A percentile compares a stretch with the other conserved stretches of the same genome.
Evolutionary conservation across 2,888 invertebrate species (phyloP).

Genomic region (Erannis defoliaria): DNA sequence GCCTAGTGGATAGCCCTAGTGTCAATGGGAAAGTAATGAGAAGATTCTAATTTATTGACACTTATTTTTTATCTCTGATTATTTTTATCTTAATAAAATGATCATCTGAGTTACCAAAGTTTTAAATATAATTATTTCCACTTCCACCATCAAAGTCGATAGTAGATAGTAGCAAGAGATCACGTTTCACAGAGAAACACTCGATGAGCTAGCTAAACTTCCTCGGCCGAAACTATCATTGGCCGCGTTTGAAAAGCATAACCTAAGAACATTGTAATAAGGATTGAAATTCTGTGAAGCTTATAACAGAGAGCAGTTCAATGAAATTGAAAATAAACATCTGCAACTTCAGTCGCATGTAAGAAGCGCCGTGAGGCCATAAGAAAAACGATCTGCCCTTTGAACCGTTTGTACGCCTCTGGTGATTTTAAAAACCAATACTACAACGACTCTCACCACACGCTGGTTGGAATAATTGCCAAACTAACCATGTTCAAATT

Average conservation of each 20-base stretch:
- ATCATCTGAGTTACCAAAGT: not conserved
- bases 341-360: slow-evolving; percentile 12
- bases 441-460: too few species aligned
- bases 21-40: too few species aligned
- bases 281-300: slow-evolving; percentile 6
- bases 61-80: too few species aligned
- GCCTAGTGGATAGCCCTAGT: too few species aligned
- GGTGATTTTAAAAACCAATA: too few species aligned
- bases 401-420: too few species aligned
- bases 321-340: slow-evolving; percentile 34
- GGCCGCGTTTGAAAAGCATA: not conserved
- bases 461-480: too few species aligned
- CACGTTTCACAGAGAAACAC: slow-evolving; percentile 21
- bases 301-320: slow-evolving; percentile 9
- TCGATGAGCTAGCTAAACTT: too few species aligned
- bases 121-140: not conserved
- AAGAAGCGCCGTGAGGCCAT: not conserved
- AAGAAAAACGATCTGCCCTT: not conserved
- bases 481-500: too few species aligned
- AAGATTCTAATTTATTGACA: too few species aligned
- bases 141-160: slow-evolving; percentile 16
- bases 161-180: slow-evolving; percentile 19
- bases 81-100: not conserved
- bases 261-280: not conserved
- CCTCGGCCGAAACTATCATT: slow-evolving; percentile 17